Evolutionary conservation across 2,888 invertebrate genomes (phyloP).

Genomic region (Macaria liturata): DNA sequence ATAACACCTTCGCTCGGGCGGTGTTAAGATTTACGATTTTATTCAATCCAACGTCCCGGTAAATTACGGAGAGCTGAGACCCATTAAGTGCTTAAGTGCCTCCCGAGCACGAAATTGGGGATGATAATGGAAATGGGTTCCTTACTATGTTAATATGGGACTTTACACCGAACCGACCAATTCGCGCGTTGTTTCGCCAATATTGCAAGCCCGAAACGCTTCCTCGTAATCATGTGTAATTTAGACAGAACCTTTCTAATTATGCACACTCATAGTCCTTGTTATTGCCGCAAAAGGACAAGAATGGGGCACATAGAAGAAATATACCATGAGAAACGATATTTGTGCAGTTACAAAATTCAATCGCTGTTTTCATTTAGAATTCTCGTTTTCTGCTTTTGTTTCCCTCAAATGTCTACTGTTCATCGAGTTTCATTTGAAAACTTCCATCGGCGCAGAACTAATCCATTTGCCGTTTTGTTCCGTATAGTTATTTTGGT

Average conservation of each 20-base stretch:
- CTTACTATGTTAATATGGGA: slow-evolving; percentile 78
- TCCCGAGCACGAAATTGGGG: slow-evolving; percentile 80
- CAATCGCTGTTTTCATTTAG: too few species aligned
- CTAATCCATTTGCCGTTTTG: slow-evolving; percentile 56
- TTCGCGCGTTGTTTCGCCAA: slow-evolving; percentile 65
- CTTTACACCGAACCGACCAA: slow-evolving; percentile 62
- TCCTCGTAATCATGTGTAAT: slow-evolving; percentile 48
- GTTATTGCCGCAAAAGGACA: neutral
- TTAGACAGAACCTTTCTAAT: slow-evolving; percentile 45
- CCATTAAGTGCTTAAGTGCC: slow-evolving; percentile 82
- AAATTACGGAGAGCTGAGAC: slow-evolving; percentile 78
- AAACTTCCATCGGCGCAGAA: slow-evolving; percentile 38
- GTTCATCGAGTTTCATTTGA: slow-evolving; percentile 41
- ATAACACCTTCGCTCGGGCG: slow-evolving; percentile 67
- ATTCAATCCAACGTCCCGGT: slow-evolving; percentile 78
- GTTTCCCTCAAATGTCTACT: slow-evolving; percentile 24
- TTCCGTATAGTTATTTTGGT: slow-evolving; percentile 45
- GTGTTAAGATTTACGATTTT: slow-evolving; percentile 80
- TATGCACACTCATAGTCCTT: slow-evolving; percentile 39
- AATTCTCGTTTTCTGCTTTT: too few species aligned
- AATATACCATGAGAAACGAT: neutral
- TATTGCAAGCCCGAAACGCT: slow-evolving; percentile 51
- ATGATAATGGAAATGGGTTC: slow-evolving; percentile 80
- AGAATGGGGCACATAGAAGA: neutral
- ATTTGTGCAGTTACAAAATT: neutral